Evolutionary conservation across 92 coral and sea anemone species (phyloP).

Genomic region (Micromussa lordhowensis): DNA sequence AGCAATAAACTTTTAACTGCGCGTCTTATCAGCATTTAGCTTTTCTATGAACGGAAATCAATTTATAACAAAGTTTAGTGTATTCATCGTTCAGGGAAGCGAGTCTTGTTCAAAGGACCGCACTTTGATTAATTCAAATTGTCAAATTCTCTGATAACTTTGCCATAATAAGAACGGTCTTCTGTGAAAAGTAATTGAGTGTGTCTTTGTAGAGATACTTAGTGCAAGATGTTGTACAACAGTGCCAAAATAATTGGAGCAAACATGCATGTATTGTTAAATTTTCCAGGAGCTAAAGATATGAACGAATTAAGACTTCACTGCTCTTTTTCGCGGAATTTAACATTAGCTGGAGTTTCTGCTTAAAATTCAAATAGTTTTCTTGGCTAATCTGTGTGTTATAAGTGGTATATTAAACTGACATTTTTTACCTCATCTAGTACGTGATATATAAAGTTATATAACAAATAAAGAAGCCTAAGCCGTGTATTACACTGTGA

Average conservation of each 20-base stretch:
- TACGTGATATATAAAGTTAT: too few species aligned
- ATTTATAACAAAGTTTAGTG: neutral
- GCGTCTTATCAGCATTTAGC: neutral
- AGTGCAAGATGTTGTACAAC: neutral
- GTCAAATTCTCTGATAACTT: neutral
- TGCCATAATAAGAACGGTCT: too few species aligned
- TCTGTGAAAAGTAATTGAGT: neutral
- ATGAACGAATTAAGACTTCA: too few species aligned
- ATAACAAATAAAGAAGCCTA: too few species aligned
- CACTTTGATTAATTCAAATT: too few species aligned
- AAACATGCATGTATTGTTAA: too few species aligned
- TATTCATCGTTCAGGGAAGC: neutral
- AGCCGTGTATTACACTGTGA: too few species aligned
- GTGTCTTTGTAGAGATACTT: neutral
- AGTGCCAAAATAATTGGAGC: neutral
- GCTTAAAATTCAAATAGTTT: too few species aligned
- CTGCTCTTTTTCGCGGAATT: too few species aligned
- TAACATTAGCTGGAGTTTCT: too few species aligned
- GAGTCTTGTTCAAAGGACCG: neutral
- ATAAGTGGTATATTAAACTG: neutral
- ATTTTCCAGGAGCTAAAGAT: too few species aligned
- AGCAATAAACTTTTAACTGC: neutral
- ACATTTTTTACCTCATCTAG: neutral
- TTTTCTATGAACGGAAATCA: neutral
- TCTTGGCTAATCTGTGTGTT: too few species aligned